These are phyloP conservation scores for Sternotherus odoratus DNA, from an alignment of 2,797 vertebrate species.

Conservation along the genomic window DNA sequence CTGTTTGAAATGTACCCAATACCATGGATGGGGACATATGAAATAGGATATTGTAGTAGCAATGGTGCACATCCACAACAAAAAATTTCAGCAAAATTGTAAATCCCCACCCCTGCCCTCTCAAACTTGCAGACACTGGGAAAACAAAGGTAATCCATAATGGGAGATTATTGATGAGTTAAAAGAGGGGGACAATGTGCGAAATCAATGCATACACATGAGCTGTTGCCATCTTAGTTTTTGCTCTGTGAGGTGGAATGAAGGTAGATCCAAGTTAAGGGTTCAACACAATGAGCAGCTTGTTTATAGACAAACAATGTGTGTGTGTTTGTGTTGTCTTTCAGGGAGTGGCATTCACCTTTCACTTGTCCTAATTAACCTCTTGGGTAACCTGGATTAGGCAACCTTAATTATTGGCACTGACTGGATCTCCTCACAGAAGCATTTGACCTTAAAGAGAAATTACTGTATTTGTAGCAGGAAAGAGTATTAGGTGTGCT, in stretches of 20 bases:
- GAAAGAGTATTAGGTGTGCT: not conserved
- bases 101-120: fast-evolving
- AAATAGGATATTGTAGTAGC: not conserved
- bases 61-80: not conserved
- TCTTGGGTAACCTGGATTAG: conserved; percentile 18
- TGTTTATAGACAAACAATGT: not conserved
- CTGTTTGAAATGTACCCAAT: fast-evolving
- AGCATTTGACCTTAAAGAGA: conserved; percentile 5
- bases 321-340: not conserved
- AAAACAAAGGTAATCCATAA: conserved; percentile 1
- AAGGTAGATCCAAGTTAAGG: not conserved
- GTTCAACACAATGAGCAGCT: not conserved
- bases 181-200: not conserved
- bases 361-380: not conserved
- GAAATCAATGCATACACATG: not conserved
- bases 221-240: not conserved
- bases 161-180: not conserved
- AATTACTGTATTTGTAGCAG: not conserved
- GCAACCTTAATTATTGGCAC: not conserved
- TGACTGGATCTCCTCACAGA: not conserved
- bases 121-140: not conserved
- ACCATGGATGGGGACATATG: not conserved
- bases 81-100: not conserved
- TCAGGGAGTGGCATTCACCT: not conserved
- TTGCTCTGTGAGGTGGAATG: not conserved